Base-by-base conservation (phyloP, 1,140 invertebrate species). In the Drosophila oshimai region DNA sequence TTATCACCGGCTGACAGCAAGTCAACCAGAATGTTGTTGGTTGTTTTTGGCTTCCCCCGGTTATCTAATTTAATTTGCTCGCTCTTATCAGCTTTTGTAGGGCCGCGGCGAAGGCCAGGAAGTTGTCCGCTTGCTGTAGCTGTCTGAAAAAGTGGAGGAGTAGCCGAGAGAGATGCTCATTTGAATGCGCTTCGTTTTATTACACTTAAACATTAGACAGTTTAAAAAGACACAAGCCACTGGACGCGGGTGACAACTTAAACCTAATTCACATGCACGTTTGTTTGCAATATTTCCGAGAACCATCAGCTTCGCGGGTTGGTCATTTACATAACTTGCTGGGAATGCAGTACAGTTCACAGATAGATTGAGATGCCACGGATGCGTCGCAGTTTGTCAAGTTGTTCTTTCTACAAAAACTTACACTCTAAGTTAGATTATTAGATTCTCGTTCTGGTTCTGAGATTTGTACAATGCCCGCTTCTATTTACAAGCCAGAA, bases 1-100 rank as follows among this genome's bases (percentile, higher is more conserved):
- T 86, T 86, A 86, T 86, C 80, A 57, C 45, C 7, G 15, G 58
- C 17, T 60, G 54, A 68, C 73, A 76, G 70, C 54, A 34, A 81
- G 67, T 79, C 70, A 80, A 70, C 44, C 44, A 53, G 45, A 4
- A 39, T 57, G 34, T 28, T 39, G 37, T 47, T 65, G 49, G 46
- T 49, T 45, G 26, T 20, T 55, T n/a, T n/a, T n/a, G 49, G 31
- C 37, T 12, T 47, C 44, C 33, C 34, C 60, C 51, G 26, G 55
- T 80, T 86, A 80, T 86, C 81, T 86, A 86, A 87, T 76, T 86
- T 41, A 86, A 86, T 86, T 86, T 80, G 45, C 61, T 55, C 58
- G 75, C 58, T 47, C 7, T 71, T 71, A 68, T 68, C 64, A 68
- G 39, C 13, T 51, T 39, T 70, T 44, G 42, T 70, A 47, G 50